phyloP scores from a whole-genome alignment of 2,888 invertebrate genomes.

The Nomada ferruginata region DNA sequence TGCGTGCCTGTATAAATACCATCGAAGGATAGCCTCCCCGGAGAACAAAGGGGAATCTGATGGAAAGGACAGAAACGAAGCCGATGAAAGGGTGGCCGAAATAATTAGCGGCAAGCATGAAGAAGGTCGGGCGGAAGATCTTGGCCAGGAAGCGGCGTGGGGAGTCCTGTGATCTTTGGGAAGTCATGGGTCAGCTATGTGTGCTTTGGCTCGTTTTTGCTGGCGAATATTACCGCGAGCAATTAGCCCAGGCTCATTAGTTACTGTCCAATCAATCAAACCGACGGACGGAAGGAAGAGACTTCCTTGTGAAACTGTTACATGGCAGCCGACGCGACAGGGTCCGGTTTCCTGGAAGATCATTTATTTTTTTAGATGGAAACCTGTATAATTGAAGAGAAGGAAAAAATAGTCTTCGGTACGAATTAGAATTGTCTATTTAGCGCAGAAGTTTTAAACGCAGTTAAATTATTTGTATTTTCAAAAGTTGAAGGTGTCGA shows the following conservation, averaged over 20 bases:
- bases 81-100: constrained; percentile 67
- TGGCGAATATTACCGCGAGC: constrained; percentile 73
- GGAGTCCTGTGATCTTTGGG: constrained; percentile 78
- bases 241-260: constrained; percentile 78
- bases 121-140: constrained; percentile 75
- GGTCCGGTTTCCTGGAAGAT: constrained; percentile 14
- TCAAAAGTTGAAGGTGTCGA: neutral
- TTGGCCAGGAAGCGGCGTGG: constrained; percentile 76
- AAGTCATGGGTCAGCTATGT: constrained; percentile 75
- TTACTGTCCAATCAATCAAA: constrained; percentile 78
- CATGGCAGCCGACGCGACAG: constrained; percentile 30
- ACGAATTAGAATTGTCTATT: neutral
- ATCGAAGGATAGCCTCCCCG: constrained; percentile 34
- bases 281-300: constrained; percentile 57
- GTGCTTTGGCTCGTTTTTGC: constrained; percentile 72
- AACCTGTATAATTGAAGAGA: neutral
- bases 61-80: constrained; percentile 60
- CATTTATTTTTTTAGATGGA: neutral
- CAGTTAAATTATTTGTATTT: neutral
- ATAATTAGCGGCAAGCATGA: constrained; percentile 74
- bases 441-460: neutral
- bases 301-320: constrained; percentile 57
- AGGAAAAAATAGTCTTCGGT: neutral
- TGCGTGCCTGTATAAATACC: constrained; percentile 23
- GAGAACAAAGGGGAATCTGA: constrained; percentile 62